A percentile compares a stretch with the other conserved stretches of the same genome.
Evolutionary conservation across 2,797 vertebrate species (phyloP).

Genomic region (Philypnodon macrostomus): DNA sequence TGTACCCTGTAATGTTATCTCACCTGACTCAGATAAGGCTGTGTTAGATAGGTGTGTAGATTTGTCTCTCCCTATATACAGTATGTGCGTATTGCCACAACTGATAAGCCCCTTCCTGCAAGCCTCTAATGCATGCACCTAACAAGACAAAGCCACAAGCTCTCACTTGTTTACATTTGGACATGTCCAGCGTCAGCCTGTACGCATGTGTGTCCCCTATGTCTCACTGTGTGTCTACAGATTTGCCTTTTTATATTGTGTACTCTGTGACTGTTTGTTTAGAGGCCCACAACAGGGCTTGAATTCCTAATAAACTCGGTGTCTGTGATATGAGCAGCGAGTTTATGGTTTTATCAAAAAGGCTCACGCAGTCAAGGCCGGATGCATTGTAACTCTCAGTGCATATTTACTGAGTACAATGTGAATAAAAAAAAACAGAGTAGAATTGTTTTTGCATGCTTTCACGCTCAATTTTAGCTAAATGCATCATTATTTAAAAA

Average conservation of each 20-base stretch:
- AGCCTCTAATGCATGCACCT: slow-evolving; percentile 53
- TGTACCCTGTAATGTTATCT: slow-evolving; percentile 48
- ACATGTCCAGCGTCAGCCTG: slow-evolving; percentile 19
- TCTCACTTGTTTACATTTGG: slow-evolving; percentile 43
- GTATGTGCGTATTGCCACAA: slow-evolving; percentile 27
- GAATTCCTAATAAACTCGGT: slow-evolving; percentile 67
- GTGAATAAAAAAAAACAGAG: too few relatives aligned
- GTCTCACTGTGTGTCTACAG: slow-evolving; percentile 19
- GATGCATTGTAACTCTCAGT: slow-evolving; percentile 20
- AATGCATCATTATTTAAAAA: too few relatives aligned
- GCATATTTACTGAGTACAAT: slow-evolving; percentile 13
- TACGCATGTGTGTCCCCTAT: slow-evolving; percentile 11
- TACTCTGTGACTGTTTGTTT: slow-evolving; percentile 53
- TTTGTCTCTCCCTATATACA: slow-evolving; percentile 1
- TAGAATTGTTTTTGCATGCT: too few relatives aligned
- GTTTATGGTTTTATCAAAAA: slow-evolving; percentile 45
- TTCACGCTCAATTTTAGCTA: too few relatives aligned
- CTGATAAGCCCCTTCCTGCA: slow-evolving; percentile 55
- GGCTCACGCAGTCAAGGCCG: slow-evolving; percentile 14
- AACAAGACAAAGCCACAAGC: slow-evolving; percentile 49
- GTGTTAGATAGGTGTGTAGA: slow-evolving; percentile 12
- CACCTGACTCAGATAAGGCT: slow-evolving; percentile 44
- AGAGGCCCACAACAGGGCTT: slow-evolving; percentile 57
- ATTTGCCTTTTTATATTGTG: slow-evolving; percentile 37
- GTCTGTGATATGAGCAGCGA: slow-evolving; percentile 39